Conservation (phyloP, 1,140 invertebrate genomes). For the Pogonus chalceus region DNA sequence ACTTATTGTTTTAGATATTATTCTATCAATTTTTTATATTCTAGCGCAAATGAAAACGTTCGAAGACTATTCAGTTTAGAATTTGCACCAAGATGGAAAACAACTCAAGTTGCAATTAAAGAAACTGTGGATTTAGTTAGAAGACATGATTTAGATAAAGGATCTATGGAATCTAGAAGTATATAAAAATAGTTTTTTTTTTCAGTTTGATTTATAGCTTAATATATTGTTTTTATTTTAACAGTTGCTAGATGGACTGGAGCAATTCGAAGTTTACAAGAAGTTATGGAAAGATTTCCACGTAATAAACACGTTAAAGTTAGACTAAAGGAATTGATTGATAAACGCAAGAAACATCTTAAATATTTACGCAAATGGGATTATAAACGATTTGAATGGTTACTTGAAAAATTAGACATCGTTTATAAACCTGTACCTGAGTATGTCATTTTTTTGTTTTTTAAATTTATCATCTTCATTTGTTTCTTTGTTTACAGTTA, state of each 20-base stretch:
- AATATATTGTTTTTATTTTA: slow-evolving; percentile 20
- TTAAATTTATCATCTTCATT: slow-evolving; percentile 3
- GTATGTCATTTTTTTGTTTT: slow-evolving; percentile 32
- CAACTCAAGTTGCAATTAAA: slow-evolving; percentile 30
- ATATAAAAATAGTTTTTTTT: slow-evolving; percentile 21
- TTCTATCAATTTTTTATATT: slow-evolving; percentile 21
- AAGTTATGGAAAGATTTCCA: slow-evolving; percentile 37
- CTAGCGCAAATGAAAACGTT: slow-evolving; percentile 44
- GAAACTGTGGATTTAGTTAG: slow-evolving; percentile 41
- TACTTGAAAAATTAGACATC: slow-evolving; percentile 70
- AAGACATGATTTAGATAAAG: slow-evolving; percentile 42
- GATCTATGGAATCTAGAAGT: slow-evolving; percentile 47
- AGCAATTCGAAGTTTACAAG: slow-evolving; percentile 44
- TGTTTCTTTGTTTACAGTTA: slow-evolving; percentile 22
- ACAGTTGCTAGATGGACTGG: slow-evolving; percentile 45
- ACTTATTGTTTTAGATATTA: neutral
- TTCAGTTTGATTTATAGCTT: slow-evolving; percentile 4
- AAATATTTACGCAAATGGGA: slow-evolving; percentile 59
- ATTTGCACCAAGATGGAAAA: slow-evolving; percentile 37
- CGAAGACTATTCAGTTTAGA: slow-evolving; percentile 46
- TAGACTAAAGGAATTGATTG: slow-evolving; percentile 58
- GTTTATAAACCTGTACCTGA: slow-evolving; percentile 56
- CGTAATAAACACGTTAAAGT: slow-evolving; percentile 43
- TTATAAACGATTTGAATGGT: slow-evolving; percentile 77
- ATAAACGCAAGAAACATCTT: slow-evolving; percentile 61